A percentile compares a stretch with the other conserved stretches of the same genome.
Conservation (phyloP, 2,888 invertebrate species). For the Orthosia cruda region DNA sequence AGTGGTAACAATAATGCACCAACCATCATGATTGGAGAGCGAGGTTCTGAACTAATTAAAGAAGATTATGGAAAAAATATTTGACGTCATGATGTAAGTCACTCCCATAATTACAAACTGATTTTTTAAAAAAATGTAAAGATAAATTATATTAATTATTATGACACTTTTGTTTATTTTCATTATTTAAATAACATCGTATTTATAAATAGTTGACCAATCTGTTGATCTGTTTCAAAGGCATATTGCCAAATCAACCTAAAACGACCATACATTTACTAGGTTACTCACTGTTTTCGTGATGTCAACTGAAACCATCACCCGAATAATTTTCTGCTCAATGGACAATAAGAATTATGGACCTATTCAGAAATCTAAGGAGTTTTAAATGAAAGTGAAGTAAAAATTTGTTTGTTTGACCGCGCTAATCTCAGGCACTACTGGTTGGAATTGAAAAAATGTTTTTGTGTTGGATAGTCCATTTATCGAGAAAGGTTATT, state of each 20-base stretch:
- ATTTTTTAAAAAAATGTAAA: background rate
- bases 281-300: background rate
- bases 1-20: conserved; percentile 92
- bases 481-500: no score
- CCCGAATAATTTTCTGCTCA: background rate
- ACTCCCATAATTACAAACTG: background rate
- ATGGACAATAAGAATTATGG: background rate
- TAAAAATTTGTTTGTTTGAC: no score
- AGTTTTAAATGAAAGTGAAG: conserved; percentile 16
- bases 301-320: conserved; percentile 20
- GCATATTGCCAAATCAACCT: background rate
- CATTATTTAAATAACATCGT: background rate
- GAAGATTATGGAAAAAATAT: conserved; percentile 1
- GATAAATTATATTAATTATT: background rate
- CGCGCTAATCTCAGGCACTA: no score
- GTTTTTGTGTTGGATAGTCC: no score
- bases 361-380: conserved; percentile 6
- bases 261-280: background rate
- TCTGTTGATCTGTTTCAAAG: background rate
- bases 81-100: background rate
- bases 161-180: background rate
- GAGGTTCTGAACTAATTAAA: conserved; percentile 92
- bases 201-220: background rate
- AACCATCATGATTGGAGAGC: conserved; percentile 92
- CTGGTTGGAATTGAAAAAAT: no score